Percentiles rank a stretch among this genome's conserved stretches.
These are phyloP conservation scores for Leptopilina myrica DNA, from an alignment of 2,888 invertebrate genomes.

Conservation along the genomic window DNA sequence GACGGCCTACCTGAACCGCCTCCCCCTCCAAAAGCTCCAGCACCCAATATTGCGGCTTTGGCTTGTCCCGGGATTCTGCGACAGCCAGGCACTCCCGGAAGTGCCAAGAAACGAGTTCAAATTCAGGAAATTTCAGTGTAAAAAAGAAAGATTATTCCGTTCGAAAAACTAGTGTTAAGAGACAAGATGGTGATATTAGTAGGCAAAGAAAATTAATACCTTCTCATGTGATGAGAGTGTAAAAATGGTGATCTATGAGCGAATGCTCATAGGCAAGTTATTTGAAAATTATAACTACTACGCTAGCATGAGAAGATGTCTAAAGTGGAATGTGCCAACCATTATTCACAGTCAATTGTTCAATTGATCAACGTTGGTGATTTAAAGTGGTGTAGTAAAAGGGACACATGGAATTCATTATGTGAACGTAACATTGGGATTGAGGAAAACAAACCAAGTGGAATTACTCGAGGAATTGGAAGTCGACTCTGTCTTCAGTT, in stretches of 20 bases:
- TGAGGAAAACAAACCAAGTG: constrained; percentile 56
- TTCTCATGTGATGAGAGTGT: too few species aligned
- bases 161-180: constrained; percentile 46
- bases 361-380: constrained; percentile 44
- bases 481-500: constrained; percentile 46
- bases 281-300: constrained; percentile 23
- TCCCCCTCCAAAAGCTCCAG: constrained; percentile 80
- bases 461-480: constrained; percentile 69
- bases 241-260: too few species aligned
- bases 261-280: neutral
- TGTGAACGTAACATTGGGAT: constrained; percentile 55
- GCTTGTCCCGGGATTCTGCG: constrained; percentile 81
- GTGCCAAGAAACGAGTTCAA: constrained; percentile 92
- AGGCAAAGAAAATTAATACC: neutral
- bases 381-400: constrained; percentile 46
- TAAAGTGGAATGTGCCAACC: neutral
- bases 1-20: constrained; percentile 82
- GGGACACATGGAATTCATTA: constrained; percentile 45
- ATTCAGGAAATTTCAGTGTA: constrained; percentile 95
- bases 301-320: neutral
- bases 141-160: constrained; percentile 68
- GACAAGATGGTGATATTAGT: constrained; percentile 44
- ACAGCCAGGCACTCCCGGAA: constrained; percentile 85
- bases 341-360: constrained; percentile 19
- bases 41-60: constrained; percentile 73